A percentile compares a stretch with the other conserved stretches of the same genome.
phyloP scores from a whole-genome alignment of 1,140 invertebrate genomes.

The Drosophila prosaltans region DNA sequence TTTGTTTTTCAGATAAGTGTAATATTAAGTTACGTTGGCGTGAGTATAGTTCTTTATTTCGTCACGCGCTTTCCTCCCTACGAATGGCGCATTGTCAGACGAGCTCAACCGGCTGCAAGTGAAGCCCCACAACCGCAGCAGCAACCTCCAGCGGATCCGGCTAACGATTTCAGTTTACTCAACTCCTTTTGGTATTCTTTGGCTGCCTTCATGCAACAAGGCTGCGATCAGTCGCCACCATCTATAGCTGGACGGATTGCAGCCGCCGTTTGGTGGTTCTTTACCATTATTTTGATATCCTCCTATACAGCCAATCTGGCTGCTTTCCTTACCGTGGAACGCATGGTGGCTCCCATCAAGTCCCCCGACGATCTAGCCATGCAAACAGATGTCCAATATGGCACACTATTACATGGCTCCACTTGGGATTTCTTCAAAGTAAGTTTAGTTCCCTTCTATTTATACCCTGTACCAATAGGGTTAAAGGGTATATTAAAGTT shows the following conservation, averaged over 20 bases:
- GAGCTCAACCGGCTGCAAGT: slow-evolving; percentile 49
- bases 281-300: slow-evolving; percentile 98
- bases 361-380: slow-evolving; percentile 96
- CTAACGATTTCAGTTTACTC: slow-evolving; percentile 97
- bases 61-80: slow-evolving; percentile 98
- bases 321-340: slow-evolving; percentile 97
- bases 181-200: slow-evolving; percentile 99
- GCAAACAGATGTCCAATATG: slow-evolving; percentile 98
- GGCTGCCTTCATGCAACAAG: slow-evolving; percentile 99
- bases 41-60: slow-evolving; percentile 97
- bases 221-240: slow-evolving; percentile 97
- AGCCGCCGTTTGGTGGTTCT: slow-evolving; percentile 99
- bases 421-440: slow-evolving; percentile 97
- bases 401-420: slow-evolving; percentile 92
- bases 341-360: slow-evolving; percentile 97
- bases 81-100: slow-evolving; percentile 92
- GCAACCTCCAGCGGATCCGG: slow-evolving; percentile 25
- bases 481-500: too few species aligned
- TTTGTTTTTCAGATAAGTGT: slow-evolving; percentile 88
- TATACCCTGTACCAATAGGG: too few species aligned
- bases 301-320: slow-evolving; percentile 99
- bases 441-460: slow-evolving; percentile 30
- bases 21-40: slow-evolving; percentile 97
- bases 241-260: slow-evolving; percentile 93
- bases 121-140: slow-evolving; percentile 32